Conservation (phyloP, 2,797 vertebrate species). For the Cossypha polioptera region DNA sequence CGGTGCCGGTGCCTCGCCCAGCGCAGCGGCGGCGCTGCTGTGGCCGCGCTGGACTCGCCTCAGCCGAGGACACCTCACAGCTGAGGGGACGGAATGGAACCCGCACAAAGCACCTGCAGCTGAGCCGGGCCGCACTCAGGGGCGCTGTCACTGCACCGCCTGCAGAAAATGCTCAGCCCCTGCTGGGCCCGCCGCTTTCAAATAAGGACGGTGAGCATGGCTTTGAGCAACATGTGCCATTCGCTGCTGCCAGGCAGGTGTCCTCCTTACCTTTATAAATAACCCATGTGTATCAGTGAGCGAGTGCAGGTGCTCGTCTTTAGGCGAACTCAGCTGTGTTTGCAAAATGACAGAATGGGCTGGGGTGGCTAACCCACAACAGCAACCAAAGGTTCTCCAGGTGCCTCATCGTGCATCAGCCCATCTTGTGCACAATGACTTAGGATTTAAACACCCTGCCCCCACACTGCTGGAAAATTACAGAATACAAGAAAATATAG, state of each 20-base stretch:
- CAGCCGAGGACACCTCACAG: accelerated
- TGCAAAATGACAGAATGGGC: background rate
- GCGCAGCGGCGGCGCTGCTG: background rate
- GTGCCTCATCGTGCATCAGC: background rate
- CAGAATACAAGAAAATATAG: background rate
- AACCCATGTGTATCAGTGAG: accelerated
- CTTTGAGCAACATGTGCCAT: accelerated
- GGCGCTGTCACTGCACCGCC: accelerated
- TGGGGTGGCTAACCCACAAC: background rate
- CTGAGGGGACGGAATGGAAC: background rate
- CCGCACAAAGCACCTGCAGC: accelerated
- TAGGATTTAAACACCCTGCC: background rate
- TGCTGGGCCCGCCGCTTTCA: background rate
- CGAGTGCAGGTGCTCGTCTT: background rate
- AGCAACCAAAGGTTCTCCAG: background rate
- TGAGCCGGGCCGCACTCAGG: background rate
- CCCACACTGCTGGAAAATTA: background rate
- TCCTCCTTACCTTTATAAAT: background rate
- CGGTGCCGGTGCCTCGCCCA: too few relatives aligned
- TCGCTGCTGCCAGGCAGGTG: background rate
- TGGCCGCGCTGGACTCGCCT: background rate
- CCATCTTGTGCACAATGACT: background rate
- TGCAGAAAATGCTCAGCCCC: background rate
- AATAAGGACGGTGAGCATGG: accelerated
- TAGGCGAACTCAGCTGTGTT: background rate